Conservation (phyloP, 2,113 vertebrate genomes). For the Cacatua alba region DNA sequence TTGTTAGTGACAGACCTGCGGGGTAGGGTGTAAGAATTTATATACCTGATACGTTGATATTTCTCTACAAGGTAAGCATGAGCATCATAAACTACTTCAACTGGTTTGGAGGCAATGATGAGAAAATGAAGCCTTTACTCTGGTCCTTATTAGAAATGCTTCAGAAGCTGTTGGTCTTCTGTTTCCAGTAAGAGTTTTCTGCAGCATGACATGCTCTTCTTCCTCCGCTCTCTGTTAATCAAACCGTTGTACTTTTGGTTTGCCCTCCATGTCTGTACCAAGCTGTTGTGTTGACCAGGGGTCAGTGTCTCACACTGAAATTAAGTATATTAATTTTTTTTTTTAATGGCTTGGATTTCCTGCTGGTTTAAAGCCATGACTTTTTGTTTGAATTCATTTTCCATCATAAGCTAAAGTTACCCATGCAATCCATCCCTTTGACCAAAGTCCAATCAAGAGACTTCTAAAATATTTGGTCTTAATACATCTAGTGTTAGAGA, state of each 20-base stretch:
- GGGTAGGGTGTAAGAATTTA: not conserved
- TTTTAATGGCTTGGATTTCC: not conserved
- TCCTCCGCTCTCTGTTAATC: not conserved
- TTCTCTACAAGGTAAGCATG: not conserved
- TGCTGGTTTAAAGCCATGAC: not conserved
- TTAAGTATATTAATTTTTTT: not conserved
- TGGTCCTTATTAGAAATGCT: not conserved
- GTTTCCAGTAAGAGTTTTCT: not conserved
- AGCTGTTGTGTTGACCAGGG: not conserved
- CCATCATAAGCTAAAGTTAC: not conserved
- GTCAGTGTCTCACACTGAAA: not conserved
- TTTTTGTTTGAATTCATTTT: not conserved
- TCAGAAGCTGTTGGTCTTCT: not conserved
- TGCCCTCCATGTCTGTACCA: not conserved
- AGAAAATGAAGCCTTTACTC: not conserved
- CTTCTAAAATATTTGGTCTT: not conserved
- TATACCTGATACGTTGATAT: not conserved
- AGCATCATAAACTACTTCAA: not conserved
- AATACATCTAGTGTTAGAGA: not conserved
- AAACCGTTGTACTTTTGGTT: not conserved
- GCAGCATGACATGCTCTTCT: not conserved
- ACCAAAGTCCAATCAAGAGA: not conserved
- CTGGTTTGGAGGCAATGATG: not conserved
- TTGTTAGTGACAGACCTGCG: not conserved
- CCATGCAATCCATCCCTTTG: not conserved